Evolutionary conservation across 1,140 invertebrate genomes (phyloP).

Genomic region (Chymomyza costata): DNA sequence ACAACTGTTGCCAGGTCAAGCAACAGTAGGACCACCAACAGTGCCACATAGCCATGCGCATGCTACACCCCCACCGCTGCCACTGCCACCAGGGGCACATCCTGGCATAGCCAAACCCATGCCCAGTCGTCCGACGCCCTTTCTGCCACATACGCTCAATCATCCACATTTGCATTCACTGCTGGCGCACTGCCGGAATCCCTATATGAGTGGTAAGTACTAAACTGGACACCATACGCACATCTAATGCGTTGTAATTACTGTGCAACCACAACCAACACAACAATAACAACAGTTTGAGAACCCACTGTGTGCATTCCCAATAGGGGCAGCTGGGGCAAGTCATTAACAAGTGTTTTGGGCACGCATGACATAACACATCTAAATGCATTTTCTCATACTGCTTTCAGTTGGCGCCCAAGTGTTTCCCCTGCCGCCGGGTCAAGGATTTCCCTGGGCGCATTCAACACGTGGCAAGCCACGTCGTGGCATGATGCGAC

Average conservation of each 20-base stretch:
- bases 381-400: slow-evolving; percentile 38
- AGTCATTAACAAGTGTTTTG: slow-evolving; percentile 59
- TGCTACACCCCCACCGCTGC: slow-evolving; percentile 38
- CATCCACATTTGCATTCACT: slow-evolving; percentile 75
- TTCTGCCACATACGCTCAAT: slow-evolving; percentile 76
- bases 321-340: slow-evolving; percentile 18
- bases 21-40: slow-evolving; percentile 30
- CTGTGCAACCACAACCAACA: slow-evolving; percentile 16
- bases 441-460: slow-evolving; percentile 86
- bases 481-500: slow-evolving; percentile 93
- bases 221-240: not conserved
- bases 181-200: slow-evolving; percentile 77
- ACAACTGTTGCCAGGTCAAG: slow-evolving; percentile 16
- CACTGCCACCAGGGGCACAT: slow-evolving; percentile 38
- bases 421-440: slow-evolving; percentile 81
- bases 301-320: slow-evolving; percentile 34
- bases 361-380: not conserved
- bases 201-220: slow-evolving; percentile 77
- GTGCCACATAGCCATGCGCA: slow-evolving; percentile 9
- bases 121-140: slow-evolving; percentile 77
- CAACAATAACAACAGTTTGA: slow-evolving; percentile 10
- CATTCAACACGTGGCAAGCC: slow-evolving; percentile 87
- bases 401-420: slow-evolving; percentile 75
- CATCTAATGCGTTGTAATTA: slow-evolving; percentile 23
- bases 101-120: slow-evolving; percentile 77